These are phyloP conservation scores for Chymomyza procnemis DNA, from an alignment of 2,888 invertebrate genomes.

Conservation along the genomic window DNA sequence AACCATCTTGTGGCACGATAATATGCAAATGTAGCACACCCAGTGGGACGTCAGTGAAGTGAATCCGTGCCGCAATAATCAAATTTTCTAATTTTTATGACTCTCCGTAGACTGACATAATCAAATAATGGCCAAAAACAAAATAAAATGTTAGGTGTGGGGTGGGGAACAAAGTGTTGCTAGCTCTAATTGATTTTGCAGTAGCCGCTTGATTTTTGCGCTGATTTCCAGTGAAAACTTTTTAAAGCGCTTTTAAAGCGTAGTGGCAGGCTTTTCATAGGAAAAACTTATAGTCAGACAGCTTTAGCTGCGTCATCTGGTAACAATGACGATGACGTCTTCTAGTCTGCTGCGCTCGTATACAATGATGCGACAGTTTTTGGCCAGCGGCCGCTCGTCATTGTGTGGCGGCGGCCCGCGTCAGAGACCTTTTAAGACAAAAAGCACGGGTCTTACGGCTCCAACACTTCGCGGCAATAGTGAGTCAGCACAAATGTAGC, in stretches of 20 bases:
- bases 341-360: slow-evolving; percentile 61
- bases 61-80: slow-evolving; percentile 51
- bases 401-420: slow-evolving; percentile 25
- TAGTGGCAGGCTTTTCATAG: slow-evolving; percentile 8
- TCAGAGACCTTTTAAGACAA: slow-evolving; percentile 63
- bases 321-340: slow-evolving; percentile 56
- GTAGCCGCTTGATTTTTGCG: slow-evolving; percentile 43
- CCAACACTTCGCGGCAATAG: slow-evolving; percentile 69
- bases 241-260: slow-evolving; percentile 19
- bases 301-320: slow-evolving; percentile 42
- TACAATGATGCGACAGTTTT: slow-evolving; percentile 61
- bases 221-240: slow-evolving; percentile 24
- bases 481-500: slow-evolving; percentile 55
- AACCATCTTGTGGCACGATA: slow-evolving; percentile 60
- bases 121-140: slow-evolving; percentile 53
- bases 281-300: slow-evolving; percentile 6
- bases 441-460: slow-evolving; percentile 10
- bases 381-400: slow-evolving; percentile 40
- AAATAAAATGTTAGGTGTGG: no score
- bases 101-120: slow-evolving; percentile 49
- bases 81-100: slow-evolving; percentile 76
- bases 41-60: slow-evolving; percentile 39
- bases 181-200: slow-evolving; percentile 64
- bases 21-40: slow-evolving; percentile 63
- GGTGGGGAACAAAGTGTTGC: slow-evolving; percentile 8